Evolutionary conservation across 2,797 vertebrate genomes (phyloP), one percentile per base, ranked within the genome.

Genomic region (Crenuchus spilurus): DNA sequence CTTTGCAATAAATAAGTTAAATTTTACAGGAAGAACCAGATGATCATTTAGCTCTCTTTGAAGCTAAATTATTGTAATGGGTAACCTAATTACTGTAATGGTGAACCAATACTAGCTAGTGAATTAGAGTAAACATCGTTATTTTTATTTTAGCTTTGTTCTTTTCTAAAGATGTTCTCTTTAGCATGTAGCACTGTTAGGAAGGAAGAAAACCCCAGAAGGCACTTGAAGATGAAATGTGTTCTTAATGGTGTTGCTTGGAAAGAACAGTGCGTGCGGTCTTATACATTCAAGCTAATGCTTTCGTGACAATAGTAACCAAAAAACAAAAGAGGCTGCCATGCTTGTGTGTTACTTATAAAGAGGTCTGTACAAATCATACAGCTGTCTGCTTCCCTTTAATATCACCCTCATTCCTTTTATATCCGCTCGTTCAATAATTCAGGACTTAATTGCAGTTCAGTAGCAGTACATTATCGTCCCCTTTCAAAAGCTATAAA

Each of bases 1-100:
- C 86, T 89, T 87, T 88, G 82, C 88, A 93, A 92, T 92, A 92
- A 92, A 92, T 92, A 91, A 78, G 86, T 88, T 84, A 85, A 86
- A 87, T 63, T 89, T 88, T 88, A 85, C 85, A 88, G 84, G 87
- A 85, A 87, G 57, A 80, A 71, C 76, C 33, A 68, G 63, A 30
- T 80, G 51, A 42, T 60, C 51, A 33, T 66, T 67, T 14, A 78
- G 78, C 70, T 70, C 69, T 28, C 28, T 85, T 83, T 85, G 88
- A 83, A 84, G 84, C 80, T 73, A 54, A 88, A 87, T 80, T 85
- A 82, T 61, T 54, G 64, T 57, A 78, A 76, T 84, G 79, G 82
- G 81, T 87, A 86, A 85, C 78, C 35, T 83, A 73, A 82, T 80
- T 46, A 16, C 14, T 18, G 62, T 52, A 51, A 67, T 31, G 20